These are phyloP conservation scores for Notothenia rossii DNA, from an alignment of 2,113 vertebrate species.

Conservation along the genomic window DNA sequence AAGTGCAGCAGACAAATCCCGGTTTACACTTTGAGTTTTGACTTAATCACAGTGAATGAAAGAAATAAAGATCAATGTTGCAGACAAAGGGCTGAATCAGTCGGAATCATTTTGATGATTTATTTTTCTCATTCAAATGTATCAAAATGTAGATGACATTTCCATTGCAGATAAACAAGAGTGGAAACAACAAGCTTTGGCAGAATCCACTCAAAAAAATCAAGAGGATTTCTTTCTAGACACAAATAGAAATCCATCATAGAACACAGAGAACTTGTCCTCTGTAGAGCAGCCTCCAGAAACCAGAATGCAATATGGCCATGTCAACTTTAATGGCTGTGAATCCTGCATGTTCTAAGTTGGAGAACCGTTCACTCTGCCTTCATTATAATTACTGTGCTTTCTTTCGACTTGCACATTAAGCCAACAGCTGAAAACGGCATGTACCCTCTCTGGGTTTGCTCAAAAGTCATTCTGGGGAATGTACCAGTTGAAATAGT, in stretches of 20 bases:
- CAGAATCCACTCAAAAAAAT: slow-evolving; percentile 7
- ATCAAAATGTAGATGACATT: slow-evolving; percentile 1
- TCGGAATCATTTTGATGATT: not conserved
- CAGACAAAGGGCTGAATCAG: not conserved
- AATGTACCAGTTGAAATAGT: not conserved
- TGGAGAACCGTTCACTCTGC: not conserved
- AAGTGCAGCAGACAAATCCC: not conserved
- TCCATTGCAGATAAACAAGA: not conserved
- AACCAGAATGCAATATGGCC: slow-evolving; percentile 18
- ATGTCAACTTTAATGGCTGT: not conserved
- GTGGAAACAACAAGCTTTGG: not conserved
- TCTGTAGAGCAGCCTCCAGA: not conserved
- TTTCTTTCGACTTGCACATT: not conserved
- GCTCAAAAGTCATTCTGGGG: slow-evolving; percentile 14
- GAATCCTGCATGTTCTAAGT: not conserved
- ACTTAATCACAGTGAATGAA: slow-evolving; percentile 19
- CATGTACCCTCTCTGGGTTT: not conserved
- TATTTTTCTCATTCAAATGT: not conserved
- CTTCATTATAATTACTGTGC: not conserved
- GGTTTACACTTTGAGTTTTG: not conserved
- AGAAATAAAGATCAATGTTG: slow-evolving; percentile 11
- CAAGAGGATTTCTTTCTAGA: not conserved
- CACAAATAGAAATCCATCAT: not conserved
- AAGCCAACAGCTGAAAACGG: not conserved
- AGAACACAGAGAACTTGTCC: not conserved